Evolutionary conservation across 2,888 invertebrate genomes (phyloP).

Genomic region (Mechanitis mazaeus): DNA sequence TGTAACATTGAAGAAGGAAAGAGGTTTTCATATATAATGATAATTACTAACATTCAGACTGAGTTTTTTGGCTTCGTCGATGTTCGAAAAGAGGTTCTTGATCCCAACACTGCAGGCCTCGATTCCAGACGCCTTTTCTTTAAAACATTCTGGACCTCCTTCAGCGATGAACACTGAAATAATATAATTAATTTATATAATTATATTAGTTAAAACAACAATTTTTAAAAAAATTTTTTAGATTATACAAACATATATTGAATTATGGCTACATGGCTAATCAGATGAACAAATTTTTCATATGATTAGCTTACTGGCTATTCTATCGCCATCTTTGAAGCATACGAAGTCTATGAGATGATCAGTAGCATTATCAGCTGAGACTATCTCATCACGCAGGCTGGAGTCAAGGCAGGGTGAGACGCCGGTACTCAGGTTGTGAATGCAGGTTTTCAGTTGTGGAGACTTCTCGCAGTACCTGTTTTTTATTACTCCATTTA

Average conservation of each 20-base stretch:
- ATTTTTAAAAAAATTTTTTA: background rate
- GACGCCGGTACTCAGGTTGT: slow-evolving; percentile 71
- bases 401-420: slow-evolving; percentile 79
- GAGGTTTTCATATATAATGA: background rate
- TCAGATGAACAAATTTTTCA: background rate
- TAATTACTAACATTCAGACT: slow-evolving; percentile 40
- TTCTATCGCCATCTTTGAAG: slow-evolving; percentile 88
- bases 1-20: too few relatives aligned
- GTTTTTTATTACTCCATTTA: too few relatives aligned
- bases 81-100: background rate
- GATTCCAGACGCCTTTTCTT: slow-evolving; percentile 74
- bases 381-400: slow-evolving; percentile 73
- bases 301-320: slow-evolving; percentile 75
- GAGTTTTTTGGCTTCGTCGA: slow-evolving; percentile 42
- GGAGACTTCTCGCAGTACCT: slow-evolving; percentile 83
- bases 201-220: background rate
- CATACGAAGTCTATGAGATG: slow-evolving; percentile 85
- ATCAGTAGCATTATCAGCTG: slow-evolving; percentile 79
- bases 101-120: slow-evolving; percentile 75
- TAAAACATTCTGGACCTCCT: slow-evolving; percentile 85
- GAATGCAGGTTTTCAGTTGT: slow-evolving; percentile 78
- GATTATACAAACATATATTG: too few relatives aligned
- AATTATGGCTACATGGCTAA: too few relatives aligned
- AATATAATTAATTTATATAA: background rate
- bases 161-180: slow-evolving; percentile 78